Evolutionary conservation across 2,113 vertebrate genomes (phyloP), one percentile per base, ranked within the genome.

Genomic region (Ammodytes dubius): DNA sequence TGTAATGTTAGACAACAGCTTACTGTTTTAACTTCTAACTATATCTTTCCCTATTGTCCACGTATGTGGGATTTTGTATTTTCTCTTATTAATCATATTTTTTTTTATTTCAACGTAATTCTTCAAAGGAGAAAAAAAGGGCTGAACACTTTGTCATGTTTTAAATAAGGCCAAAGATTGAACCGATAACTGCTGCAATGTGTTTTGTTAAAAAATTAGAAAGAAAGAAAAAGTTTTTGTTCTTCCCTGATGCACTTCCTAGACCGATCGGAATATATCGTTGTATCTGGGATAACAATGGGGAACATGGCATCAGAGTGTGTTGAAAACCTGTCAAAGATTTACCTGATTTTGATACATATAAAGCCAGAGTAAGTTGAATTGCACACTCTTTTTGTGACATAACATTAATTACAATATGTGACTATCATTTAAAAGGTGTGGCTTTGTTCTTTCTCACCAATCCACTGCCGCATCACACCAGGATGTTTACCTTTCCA

Each of bases 121-220:
- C 17, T 69, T 84, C 2, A 65, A 59, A 12, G 42, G 59, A 70
- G 57, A 14, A 80, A 63, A 63, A 88, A 89, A 84, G 83, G 85
- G 85, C 74, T 86, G 19, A 81, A 68, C 10, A 57, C 65, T 43
- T 57, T 56, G 10, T 77, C 14, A 6, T 64, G 59, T 79, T 64
- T 53, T 64, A 84, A 74, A 77, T 65, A 43, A 87, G 80, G 49
- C 79, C 89, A 93, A 91, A 91, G 76, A 85, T 70, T 0, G n/a
- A 63, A 53, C 43, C 50, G 64, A 56, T 37, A 50, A 52, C 53
- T 77, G 77, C 69, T 76, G 57, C 50, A 70, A 17, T 71, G 63
- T 76, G 70, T 27, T 74, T 65, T 40, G 11, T 47, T 27, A 57
- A 17, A 69, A 17, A 27, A 27, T 27, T 27, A 27, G 27, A 27